Conservation (phyloP, 1,140 invertebrate genomes). For the Heterodera schachtii region DNA sequence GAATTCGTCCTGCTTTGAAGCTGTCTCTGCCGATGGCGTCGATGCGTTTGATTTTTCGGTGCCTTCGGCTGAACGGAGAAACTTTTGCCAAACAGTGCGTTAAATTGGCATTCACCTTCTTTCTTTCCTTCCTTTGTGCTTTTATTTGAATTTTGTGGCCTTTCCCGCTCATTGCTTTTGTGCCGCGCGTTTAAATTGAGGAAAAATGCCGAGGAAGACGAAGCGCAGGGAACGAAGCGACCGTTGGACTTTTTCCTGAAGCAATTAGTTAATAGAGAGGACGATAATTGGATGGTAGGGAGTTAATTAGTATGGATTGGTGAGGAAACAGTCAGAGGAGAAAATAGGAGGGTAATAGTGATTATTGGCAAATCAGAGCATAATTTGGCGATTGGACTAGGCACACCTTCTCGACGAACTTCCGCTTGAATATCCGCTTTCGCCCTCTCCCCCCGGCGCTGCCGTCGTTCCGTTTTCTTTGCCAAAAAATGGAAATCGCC, state of each 20-base stretch:
- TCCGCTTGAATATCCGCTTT: conserved; percentile 28
- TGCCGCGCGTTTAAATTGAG: neutral
- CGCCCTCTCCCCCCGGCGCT: conserved; percentile 3
- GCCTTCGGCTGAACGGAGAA: neutral
- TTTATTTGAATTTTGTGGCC: neutral
- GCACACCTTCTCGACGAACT: conserved; percentile 16
- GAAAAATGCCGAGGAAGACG: neutral
- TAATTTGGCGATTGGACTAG: neutral
- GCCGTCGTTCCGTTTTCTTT: neutral
- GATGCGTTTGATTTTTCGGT: neutral
- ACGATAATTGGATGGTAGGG: no score
- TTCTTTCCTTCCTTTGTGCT: neutral
- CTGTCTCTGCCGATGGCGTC: neutral
- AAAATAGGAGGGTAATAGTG: neutral
- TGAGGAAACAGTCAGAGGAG: neutral
- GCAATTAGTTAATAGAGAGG: neutral
- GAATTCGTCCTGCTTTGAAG: neutral
- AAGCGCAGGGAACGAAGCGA: neutral
- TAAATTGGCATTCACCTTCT: neutral
- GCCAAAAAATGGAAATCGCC: conserved; percentile 6
- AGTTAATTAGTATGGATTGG: conserved; percentile 7
- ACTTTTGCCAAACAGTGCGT: neutral
- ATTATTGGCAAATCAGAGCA: neutral
- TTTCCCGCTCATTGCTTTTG: neutral
- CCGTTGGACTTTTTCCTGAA: conserved; percentile 6